Evolutionary conservation across 2,113 vertebrate genomes (phyloP).

Genomic region (Dicerorhinus sumatrensis): DNA sequence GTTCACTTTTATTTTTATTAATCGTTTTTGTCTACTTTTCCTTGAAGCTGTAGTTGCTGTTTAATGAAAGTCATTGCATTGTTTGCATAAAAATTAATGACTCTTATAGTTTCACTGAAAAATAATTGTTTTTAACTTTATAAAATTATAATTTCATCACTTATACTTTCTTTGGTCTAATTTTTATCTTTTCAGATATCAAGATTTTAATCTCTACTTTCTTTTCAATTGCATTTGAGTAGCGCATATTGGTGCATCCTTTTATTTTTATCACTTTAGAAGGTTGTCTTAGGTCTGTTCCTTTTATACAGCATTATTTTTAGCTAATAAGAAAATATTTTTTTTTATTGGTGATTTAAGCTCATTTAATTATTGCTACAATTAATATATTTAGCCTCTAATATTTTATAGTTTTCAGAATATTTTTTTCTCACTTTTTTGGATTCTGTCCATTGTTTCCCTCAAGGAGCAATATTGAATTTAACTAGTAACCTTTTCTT

Average conservation of each 20-base stretch:
- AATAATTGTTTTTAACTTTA: neutral
- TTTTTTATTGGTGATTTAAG: neutral
- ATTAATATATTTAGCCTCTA: neutral
- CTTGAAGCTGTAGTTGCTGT: neutral
- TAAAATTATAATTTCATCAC: neutral
- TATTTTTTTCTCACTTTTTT: neutral
- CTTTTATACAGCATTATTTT: neutral
- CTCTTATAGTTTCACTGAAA: neutral
- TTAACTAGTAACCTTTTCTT: neutral
- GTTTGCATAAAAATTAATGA: neutral
- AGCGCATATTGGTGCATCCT: neutral
- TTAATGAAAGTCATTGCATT: neutral
- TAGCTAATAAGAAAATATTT: neutral
- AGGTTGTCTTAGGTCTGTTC: neutral
- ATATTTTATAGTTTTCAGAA: neutral
- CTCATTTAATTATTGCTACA: neutral
- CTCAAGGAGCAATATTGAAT: neutral
- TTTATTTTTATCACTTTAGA: neutral
- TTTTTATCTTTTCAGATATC: neutral
- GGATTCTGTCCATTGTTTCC: neutral
- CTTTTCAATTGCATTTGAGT: neutral
- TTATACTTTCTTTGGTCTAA: neutral
- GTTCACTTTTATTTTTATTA: neutral
- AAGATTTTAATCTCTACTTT: neutral
- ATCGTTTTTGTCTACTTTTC: neutral